Conservation (phyloP, 2,797 vertebrate species). For the Myotis pilosus region DNA sequence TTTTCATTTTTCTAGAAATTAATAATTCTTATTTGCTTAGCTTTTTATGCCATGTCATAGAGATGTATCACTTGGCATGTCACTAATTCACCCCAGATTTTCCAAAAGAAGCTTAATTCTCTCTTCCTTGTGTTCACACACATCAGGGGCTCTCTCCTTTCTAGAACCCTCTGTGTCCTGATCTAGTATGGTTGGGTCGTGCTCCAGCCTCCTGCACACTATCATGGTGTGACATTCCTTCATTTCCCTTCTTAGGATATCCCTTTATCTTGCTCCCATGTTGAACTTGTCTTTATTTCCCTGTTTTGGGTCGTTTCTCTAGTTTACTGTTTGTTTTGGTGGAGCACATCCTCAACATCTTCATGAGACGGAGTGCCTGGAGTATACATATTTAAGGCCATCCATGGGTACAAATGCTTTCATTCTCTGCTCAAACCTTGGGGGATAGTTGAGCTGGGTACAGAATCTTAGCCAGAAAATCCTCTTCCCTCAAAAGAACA, state of each 20-base stretch:
- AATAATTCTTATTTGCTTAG: not conserved
- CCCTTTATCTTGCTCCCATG: not conserved
- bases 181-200: not conserved
- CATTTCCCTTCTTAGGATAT: not conserved
- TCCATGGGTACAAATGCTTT: not conserved
- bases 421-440: not conserved
- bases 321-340: not conserved
- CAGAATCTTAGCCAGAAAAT: not conserved
- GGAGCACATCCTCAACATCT: not conserved
- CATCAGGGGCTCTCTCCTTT: not conserved
- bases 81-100: not conserved
- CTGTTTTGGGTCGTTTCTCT: not conserved
- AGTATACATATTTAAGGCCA: not conserved
- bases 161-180: not conserved
- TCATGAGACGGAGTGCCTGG: not conserved
- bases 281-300: not conserved
- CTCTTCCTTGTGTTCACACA: not conserved
- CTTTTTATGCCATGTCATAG: not conserved
- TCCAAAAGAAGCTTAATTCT: not conserved
- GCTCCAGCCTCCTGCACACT: not conserved
- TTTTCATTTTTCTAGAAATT: not conserved
- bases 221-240: not conserved
- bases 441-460: not conserved
- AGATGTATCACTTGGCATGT: not conserved
- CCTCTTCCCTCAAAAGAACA: not conserved